Evolutionary conservation across 2,113 vertebrate species (phyloP).

Genomic region (Paramormyrops kingsleyae): DNA sequence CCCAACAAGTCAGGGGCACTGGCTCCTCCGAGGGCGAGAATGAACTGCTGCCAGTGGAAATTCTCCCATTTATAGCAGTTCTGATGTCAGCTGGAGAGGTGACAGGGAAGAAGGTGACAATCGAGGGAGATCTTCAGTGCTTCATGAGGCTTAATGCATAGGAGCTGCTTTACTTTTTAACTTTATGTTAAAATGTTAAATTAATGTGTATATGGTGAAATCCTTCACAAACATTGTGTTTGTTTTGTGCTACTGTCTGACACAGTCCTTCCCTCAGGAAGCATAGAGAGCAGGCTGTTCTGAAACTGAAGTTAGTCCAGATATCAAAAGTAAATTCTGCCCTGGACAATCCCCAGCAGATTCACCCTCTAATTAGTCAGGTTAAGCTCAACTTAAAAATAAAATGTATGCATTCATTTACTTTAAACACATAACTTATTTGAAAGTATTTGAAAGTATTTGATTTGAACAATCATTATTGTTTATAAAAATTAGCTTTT

Average conservation of each 20-base stretch:
- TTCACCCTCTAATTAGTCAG: neutral
- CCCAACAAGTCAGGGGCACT: neutral
- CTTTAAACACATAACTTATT: neutral
- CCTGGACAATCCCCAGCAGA: neutral
- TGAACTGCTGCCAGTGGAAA: neutral
- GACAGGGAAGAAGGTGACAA: neutral
- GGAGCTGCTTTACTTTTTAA: neutral
- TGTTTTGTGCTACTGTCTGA: no score
- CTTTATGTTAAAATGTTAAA: neutral
- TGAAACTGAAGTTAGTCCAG: neutral
- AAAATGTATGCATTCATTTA: neutral
- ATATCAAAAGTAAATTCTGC: neutral
- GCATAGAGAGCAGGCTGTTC: neutral
- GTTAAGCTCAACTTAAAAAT: neutral
- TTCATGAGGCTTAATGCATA: neutral
- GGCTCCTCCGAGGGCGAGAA: neutral
- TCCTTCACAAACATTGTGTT: neutral
- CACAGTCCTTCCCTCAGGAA: neutral
- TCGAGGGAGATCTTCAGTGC: neutral
- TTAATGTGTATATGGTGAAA: neutral
- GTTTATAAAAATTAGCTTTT: neutral
- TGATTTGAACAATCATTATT: neutral
- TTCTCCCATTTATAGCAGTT: neutral
- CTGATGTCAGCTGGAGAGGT: neutral
- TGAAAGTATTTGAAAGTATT: no score